Evolutionary conservation across 2,113 vertebrate genomes (phyloP).

Genomic region (Phalacrocorax aristotelis): DNA sequence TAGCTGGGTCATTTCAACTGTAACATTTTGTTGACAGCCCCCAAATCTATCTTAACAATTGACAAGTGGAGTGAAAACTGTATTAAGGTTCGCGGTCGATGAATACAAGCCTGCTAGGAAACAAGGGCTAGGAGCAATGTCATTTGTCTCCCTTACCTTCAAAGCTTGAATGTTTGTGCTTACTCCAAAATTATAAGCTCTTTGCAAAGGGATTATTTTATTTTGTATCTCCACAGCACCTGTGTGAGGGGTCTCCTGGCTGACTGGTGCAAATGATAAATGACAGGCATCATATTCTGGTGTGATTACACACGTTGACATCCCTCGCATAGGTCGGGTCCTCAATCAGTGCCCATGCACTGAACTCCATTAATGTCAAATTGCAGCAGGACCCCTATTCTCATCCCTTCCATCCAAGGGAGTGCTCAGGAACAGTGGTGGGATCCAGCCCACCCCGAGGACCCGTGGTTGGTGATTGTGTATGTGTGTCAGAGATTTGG

Average conservation of each 20-base stretch:
- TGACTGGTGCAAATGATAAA: background rate
- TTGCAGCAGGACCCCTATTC: background rate
- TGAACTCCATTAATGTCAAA: background rate
- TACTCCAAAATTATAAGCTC: background rate
- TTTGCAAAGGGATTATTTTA: background rate
- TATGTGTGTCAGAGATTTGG: background rate
- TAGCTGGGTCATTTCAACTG: background rate
- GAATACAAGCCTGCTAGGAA: slow-evolving; percentile 14
- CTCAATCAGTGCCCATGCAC: background rate
- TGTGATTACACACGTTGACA: background rate
- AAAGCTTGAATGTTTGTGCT: background rate
- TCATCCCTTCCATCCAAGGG: background rate
- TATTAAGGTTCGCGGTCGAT: background rate
- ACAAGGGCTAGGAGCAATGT: background rate
- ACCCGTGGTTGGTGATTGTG: rapidly evolving
- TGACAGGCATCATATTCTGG: background rate
- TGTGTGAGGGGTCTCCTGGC: rapidly evolving
- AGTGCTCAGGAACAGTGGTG: background rate
- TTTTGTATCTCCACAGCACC: background rate
- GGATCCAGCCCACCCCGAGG: background rate
- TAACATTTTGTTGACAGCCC: slow-evolving; percentile 32
- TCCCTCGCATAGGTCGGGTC: background rate
- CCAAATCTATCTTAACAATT: slow-evolving; percentile 39
- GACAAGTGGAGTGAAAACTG: slow-evolving; percentile 42
- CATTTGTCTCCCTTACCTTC: background rate